Base-by-base conservation (phyloP, 2,797 vertebrate genomes). In the Intellagama lesueurii region DNA sequence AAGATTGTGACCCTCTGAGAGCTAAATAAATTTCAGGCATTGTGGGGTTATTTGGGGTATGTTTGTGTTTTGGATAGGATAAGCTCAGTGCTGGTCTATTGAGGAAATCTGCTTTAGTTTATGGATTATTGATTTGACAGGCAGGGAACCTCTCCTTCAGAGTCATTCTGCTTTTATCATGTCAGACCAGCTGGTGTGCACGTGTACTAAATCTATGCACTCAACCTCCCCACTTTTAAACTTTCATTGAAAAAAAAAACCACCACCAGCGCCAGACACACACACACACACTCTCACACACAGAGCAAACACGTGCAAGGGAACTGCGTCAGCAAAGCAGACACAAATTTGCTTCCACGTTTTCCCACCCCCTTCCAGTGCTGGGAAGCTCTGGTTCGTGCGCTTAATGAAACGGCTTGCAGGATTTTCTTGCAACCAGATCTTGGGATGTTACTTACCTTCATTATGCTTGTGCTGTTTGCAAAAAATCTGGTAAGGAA, bases 161-260 rank as follows among this genome's bases (percentile, higher is more conserved):
- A 93, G 91, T 89, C 93, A 83, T 94, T 95, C 88, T 91, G 93
- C 89, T 94, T 77, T 94, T 95, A 95, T 94, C 93, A n/a, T 86
- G 87, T 93, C 91, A 93, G 90, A 92, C 92, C 94, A 96, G 94
- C 95, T 94, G 94, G 88, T 93, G 92, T 0, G 26, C 93, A 94
- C 90, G 32, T 95, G 93, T 93, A 90, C 93, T 84, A 84, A 87
- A 81, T 93, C 92, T 91, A 90, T 92, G 91, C 87, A 56, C 87
- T 93, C 87, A 26, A 89, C 92, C 0, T 60, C 81, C 24, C 70
- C 35, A 47, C 8, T 76, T 1, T 88, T 69, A 78, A 81, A 92
- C 70, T 92, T 93, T 82, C 91, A 91, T 83, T 95, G 91, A 88
- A 91, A 90, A 92, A 92, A 88, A 4, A 3, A 8, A 52, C 4